These are phyloP conservation scores for Megaceryle torquata DNA, from an alignment of 2,113 vertebrate genomes.

Conservation along the genomic window DNA sequence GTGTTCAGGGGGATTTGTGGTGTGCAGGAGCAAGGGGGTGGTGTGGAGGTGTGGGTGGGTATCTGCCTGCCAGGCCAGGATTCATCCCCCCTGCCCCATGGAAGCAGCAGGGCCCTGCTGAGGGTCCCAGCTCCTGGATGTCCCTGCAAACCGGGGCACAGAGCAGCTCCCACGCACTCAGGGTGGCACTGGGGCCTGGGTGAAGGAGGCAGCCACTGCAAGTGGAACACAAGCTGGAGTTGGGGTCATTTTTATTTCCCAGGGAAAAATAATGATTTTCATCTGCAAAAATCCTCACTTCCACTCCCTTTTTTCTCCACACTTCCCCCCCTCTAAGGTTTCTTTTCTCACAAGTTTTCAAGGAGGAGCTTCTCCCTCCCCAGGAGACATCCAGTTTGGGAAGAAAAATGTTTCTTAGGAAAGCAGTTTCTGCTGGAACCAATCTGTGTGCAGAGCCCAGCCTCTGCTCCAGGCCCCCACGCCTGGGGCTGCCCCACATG, in stretches of 20 bases:
- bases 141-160: accelerated
- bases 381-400: neutral
- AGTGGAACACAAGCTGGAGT: neutral
- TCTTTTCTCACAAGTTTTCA: neutral
- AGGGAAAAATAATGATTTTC: neutral
- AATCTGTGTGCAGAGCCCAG: neutral
- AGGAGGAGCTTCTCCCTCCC: neutral
- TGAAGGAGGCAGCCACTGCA: neutral
- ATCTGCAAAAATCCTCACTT: neutral
- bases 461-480: neutral
- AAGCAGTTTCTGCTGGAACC: neutral
- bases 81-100: accelerated
- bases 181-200: neutral
- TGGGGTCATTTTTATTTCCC: neutral
- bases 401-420: neutral
- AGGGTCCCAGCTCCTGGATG: neutral
- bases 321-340: accelerated
- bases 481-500: accelerated
- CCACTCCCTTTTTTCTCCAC: neutral
- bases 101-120: neutral
- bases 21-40: neutral
- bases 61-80: neutral
- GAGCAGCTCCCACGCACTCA: accelerated
- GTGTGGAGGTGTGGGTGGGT: neutral
- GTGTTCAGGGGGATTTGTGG: neutral